These are phyloP conservation scores for Sebastolobus altivelis DNA, from an alignment of 2,797 vertebrate genomes.

Conservation along the genomic window DNA sequence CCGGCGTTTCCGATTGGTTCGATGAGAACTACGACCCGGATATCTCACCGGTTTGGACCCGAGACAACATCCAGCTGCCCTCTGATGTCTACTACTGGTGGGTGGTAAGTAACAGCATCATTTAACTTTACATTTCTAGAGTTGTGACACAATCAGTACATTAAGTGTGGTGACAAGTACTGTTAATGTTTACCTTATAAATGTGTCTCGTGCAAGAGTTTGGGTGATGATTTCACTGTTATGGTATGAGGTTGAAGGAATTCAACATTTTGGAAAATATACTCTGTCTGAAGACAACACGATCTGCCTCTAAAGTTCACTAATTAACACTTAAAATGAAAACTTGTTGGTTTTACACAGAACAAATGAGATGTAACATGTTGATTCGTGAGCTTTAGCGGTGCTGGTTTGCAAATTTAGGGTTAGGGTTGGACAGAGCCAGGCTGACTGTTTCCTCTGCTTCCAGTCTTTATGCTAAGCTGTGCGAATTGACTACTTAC, in stretches of 20 bases:
- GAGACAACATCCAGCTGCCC: conserved; percentile 93
- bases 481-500: too few relatives aligned
- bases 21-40: conserved; percentile 91
- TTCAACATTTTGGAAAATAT: not conserved
- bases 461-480: too few relatives aligned
- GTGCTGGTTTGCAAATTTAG: not conserved
- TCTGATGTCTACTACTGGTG: conserved; percentile 98
- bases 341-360: not conserved
- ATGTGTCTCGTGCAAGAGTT: not conserved
- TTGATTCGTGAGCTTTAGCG: not conserved
- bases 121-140: not conserved
- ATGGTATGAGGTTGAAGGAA: not conserved
- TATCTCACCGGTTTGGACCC: conserved; percentile 95
- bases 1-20: conserved; percentile 90
- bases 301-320: not conserved
- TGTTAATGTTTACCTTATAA: not conserved
- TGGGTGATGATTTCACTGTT: not conserved
- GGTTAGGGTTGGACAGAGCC: too few relatives aligned
- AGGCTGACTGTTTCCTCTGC: too few relatives aligned
- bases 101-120: conserved; percentile 91
- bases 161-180: not conserved
- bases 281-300: not conserved
- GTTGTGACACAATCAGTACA: not conserved
- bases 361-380: too few relatives aligned
- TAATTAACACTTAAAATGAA: not conserved